Base-by-base conservation (phyloP, 1,140 invertebrate genomes). In the Lethrus apterus region DNA sequence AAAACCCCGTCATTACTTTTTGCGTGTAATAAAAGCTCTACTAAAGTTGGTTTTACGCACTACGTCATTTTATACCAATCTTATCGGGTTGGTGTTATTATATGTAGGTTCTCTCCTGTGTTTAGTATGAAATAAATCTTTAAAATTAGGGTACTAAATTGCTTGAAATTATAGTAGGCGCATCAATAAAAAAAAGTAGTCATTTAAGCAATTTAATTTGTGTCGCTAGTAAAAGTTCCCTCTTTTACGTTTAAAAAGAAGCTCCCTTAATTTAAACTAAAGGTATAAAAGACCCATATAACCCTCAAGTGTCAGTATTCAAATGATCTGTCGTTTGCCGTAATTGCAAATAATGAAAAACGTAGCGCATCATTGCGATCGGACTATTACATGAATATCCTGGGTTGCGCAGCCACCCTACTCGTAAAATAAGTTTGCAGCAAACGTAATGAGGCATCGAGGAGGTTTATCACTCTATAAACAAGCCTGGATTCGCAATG, bases 401-500 rank as follows among this genome's bases (percentile, higher is more conserved):
- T 49, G n/a, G 32, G 11, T 26, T 26, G 44, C 11, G 17, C 17
- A 30, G 21, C 20, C 17, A 23, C 30, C 40, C 19, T 20, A 36
- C 24, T 54, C 54, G 44, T 56, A 56, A 56, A 58, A 44, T 51
- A 48, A 56, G 51, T 54, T 56, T 45, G 48, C 51, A 49, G 46
- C 43, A 46, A 53, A 50, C 44, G 51, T 59, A 59, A 57, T 57
- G 55, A 57, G 57, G 43, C 51, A 44, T 36, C 50, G 55, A 54
- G 52, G 51, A 56, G 48, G 44, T 59, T 59, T 59, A 59, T 57
- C 55, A 57, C 53, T 54, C 55, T 46, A 59, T 57, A 59, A 59
- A 57, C 50, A 57, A 50, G 33, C 38, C 41, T 41, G 38, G 48
- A 46, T 54, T 44, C 47, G 50, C 26, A 40, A 26, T 51, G 42